Conservation (phyloP, 2,113 vertebrate species). For the Phyllopteryx taeniolatus region DNA sequence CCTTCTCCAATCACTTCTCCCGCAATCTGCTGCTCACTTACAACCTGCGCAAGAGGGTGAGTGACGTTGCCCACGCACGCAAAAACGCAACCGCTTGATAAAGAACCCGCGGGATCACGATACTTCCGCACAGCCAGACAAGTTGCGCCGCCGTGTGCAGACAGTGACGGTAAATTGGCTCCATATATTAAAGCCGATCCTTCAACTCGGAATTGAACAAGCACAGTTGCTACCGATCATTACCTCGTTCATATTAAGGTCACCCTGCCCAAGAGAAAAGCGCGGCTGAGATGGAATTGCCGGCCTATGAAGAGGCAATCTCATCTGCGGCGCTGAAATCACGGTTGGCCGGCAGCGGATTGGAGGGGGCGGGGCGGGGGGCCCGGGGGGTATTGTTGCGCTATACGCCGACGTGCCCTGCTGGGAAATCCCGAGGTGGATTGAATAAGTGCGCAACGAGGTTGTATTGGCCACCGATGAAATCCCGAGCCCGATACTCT, state of each 20-base stretch:
- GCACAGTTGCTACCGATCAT: slow-evolving; percentile 44
- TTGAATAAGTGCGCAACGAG: slow-evolving; percentile 9
- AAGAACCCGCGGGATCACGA: background rate
- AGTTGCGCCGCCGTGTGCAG: background rate
- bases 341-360: slow-evolving; percentile 18
- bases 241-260: slow-evolving; percentile 39
- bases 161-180: slow-evolving; percentile 12
- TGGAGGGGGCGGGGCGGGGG: background rate
- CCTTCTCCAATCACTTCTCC: slow-evolving; percentile 98
- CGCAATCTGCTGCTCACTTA: slow-evolving; percentile 96
- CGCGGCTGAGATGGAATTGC: slow-evolving; percentile 44
- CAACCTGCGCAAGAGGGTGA: slow-evolving; percentile 94
- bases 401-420: slow-evolving; percentile 12
- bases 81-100: background rate
- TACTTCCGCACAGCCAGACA: background rate
- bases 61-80: slow-evolving; percentile 12
- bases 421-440: slow-evolving; percentile 35
- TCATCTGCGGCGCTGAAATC: slow-evolving; percentile 50
- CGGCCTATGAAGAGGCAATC: slow-evolving; percentile 52
- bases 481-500: slow-evolving; percentile 11
- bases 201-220: slow-evolving; percentile 33
- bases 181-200: slow-evolving; percentile 19
- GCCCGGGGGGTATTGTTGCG: background rate
- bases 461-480: slow-evolving; percentile 13
- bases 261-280: slow-evolving; percentile 37